Percentiles rank a stretch among this genome's conserved stretches.
Conservation (phyloP, 2,113 vertebrate genomes). For the Herpetotheres cachinnans region DNA sequence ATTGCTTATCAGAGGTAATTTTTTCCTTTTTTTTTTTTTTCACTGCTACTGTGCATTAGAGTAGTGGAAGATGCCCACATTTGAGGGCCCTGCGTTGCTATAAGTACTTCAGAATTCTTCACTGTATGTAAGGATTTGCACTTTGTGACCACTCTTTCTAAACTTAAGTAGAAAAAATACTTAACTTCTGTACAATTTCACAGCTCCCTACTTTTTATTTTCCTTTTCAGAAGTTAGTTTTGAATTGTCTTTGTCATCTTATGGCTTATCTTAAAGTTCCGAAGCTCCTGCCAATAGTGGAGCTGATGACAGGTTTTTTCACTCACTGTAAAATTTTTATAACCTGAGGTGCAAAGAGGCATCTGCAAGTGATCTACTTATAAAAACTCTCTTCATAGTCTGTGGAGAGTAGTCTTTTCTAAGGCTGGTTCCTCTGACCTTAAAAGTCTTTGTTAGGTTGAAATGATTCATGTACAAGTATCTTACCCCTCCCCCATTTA, state of each 20-base stretch:
- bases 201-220: background rate
- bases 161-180: background rate
- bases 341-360: background rate
- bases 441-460: background rate
- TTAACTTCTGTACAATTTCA: background rate
- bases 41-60: background rate
- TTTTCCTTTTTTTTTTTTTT: background rate
- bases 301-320: background rate
- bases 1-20: background rate
- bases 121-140: background rate
- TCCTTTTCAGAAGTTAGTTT: background rate
- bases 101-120: background rate
- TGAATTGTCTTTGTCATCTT: background rate
- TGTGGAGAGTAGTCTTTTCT: background rate
- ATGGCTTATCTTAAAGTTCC: background rate
- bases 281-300: background rate
- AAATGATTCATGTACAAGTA: background rate
- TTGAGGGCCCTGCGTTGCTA: background rate
- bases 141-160: background rate
- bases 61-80: background rate
- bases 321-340: background rate
- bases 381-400: background rate
- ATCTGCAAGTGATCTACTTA: background rate
- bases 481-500: fast-evolving
- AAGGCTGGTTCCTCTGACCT: background rate